Evolutionary conservation across 2,888 invertebrate genomes (phyloP), one percentile per base, ranked within the genome.

Genomic region (Lasioglossum pauxillum): DNA sequence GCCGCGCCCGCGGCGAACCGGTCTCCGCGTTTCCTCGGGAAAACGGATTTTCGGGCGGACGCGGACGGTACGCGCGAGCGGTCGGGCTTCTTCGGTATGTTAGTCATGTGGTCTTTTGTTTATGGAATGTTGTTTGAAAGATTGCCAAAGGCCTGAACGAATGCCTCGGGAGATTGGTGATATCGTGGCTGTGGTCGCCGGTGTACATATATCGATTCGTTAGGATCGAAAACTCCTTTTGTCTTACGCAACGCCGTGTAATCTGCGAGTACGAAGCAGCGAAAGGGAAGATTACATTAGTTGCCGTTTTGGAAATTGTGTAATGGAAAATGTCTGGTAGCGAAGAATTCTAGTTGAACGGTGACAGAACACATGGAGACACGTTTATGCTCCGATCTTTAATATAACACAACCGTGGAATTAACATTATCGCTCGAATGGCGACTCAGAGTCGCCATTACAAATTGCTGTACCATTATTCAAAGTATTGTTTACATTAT

Each of bases 61-160:
- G 8, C 5, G 14, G 23, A 23, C 27, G 19, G 35, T 31, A 64
- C 31, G 31, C 31, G 35, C 35, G 35, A 12, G n/a, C 4, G 67
- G 31, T n/a, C 23, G 57, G 57, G n/a, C n/a, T 67, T 57, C 16
- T 44, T 71, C 38, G 75, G 75, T 69, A 84, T 69, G 83, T 64
- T 38, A 69, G 74, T 69, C 83, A 49, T 73, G 64, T 60, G 71
- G 67, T 44, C 73, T 77, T 53, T 83, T 82, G 83, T 83, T 82
- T 83, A 82, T 83, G 76, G 76, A 83, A 77, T 83, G 83, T 53
- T 73, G 83, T 82, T 83, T 83, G 83, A 83, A 49, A 76, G 76
- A 72, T 60, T 83, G 83, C 83, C 83, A 83, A 35, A 64, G 53
- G 64, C 76, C 76, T 57, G 75, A 81, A 83, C 82, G 76, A 72